A percentile compares a stretch with the other conserved stretches of the same genome.
Evolutionary conservation across 2,113 vertebrate genomes (phyloP).

Genomic region (Psammodynastes pulverulentus): DNA sequence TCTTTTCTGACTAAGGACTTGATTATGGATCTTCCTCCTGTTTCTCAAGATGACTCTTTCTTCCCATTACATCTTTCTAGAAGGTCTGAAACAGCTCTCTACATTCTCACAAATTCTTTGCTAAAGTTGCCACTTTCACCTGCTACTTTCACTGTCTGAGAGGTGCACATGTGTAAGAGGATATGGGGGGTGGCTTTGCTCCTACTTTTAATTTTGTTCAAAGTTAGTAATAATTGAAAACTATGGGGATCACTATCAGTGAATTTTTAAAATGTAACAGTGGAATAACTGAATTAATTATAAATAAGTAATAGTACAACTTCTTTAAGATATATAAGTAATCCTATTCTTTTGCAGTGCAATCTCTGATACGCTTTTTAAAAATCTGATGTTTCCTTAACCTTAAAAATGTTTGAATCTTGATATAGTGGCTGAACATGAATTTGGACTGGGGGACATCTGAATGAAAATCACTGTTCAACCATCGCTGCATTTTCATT

Average conservation of each 20-base stretch:
- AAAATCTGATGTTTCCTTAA: not conserved
- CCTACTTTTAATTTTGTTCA: not conserved
- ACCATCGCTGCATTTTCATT: not conserved
- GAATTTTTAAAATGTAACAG: not conserved
- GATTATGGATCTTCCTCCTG: not conserved
- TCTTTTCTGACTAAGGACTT: not conserved
- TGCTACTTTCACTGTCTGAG: not conserved
- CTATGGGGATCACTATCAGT: not conserved
- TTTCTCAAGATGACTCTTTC: not conserved
- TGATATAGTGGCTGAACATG: not conserved
- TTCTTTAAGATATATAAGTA: not conserved
- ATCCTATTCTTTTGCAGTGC: not conserved
- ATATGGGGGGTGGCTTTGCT: not conserved
- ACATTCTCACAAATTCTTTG: not conserved
- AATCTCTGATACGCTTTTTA: not conserved
- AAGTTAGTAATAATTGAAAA: not conserved
- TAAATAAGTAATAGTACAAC: not conserved
- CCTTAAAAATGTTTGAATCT: not conserved
- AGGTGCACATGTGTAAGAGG: not conserved
- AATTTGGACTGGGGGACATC: not conserved
- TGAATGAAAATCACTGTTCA: not conserved
- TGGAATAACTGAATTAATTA: not conserved
- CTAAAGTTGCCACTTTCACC: not conserved
- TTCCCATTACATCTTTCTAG: not conserved
- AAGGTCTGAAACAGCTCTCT: not conserved